Base-by-base conservation (phyloP, 2,888 invertebrate species). In the Leptinotarsa haldemani region DNA sequence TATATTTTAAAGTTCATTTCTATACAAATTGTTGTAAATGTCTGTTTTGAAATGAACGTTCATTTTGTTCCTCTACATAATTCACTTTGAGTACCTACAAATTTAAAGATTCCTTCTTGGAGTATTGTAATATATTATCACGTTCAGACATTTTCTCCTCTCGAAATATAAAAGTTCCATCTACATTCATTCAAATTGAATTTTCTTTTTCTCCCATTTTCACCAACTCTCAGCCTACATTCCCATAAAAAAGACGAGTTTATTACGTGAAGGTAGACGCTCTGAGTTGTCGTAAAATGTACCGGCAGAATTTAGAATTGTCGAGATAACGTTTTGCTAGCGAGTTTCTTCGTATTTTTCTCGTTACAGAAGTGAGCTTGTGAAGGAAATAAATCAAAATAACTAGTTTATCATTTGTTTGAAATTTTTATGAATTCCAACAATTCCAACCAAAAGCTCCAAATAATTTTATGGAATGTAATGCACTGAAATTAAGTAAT, bases 241-340 rank as follows among this genome's bases (percentile, higher is more conserved):
- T 12, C 20, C 56, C 56, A 56, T 56, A 22, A 56, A 56, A 56
- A 56, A 56, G 56, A 22, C 20, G 15, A 56, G 56, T 56, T 56
- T 56, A 56, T 56, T 18, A 22, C 56, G 25, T 15, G 20, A 22
- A 13, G 15, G 12, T 56, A 56, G 56, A 22, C 22, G 22, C 13
- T 56, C 20, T 20, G 22, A 56, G 4, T 22, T 56, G 56, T 56
- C 53, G 20, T 56, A 56, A 56, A 56, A 56, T 20, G 22, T 56
- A 22, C 22, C 56, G 56, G 12, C 56, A 22, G 22, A 56, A 56
- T 56, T 50, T 56, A 22, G 22, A 56, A 56, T 56, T 56, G 56
- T 56, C 56, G 22, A 18, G 56, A 56, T 56, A 56, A 56, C 56
- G 56, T 20, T 56, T 20, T 56, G 56, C 56, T 56, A 22, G 56